Conservation (phyloP, 2,888 invertebrate species). For the Rhingia campestris region DNA sequence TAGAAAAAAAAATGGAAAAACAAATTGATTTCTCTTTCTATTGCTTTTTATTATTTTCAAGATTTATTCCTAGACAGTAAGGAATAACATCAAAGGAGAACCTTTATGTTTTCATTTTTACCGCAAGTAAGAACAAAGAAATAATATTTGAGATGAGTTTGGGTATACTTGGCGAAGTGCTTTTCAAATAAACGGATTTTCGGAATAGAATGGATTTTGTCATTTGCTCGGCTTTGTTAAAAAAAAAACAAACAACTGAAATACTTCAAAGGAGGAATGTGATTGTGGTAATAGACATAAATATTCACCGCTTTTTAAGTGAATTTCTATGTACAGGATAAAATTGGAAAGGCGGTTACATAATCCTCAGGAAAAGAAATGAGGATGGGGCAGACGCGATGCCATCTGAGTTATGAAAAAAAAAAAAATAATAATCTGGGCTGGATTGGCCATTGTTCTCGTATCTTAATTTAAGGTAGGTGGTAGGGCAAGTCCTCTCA, state of each 20-base stretch:
- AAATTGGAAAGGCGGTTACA: too few species aligned
- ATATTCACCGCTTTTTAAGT: too few species aligned
- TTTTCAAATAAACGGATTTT: conserved; percentile 19
- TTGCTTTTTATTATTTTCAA: conserved; percentile 2
- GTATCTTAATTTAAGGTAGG: too few species aligned
- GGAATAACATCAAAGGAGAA: conserved; percentile 4
- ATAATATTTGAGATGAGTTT: not conserved
- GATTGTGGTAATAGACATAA: too few species aligned
- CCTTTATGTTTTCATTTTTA: not conserved
- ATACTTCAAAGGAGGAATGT: too few species aligned
- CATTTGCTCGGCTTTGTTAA: not conserved
- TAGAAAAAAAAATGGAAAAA: not conserved
- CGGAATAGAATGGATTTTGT: not conserved
- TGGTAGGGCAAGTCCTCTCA: too few species aligned
- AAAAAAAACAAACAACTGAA: not conserved
- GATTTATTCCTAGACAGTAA: conserved; percentile 9
- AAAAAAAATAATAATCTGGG: too few species aligned
- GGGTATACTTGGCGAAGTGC: conserved; percentile 1
- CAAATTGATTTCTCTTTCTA: not conserved
- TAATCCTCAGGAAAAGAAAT: too few species aligned
- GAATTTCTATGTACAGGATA: too few species aligned
- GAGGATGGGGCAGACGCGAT: too few species aligned
- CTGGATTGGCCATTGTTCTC: too few species aligned
- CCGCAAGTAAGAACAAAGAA: not conserved
- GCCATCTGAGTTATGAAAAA: too few species aligned